These are phyloP conservation scores for Seriola rivoliana DNA, from an alignment of 2,113 vertebrate genomes.

Conservation along the genomic window DNA sequence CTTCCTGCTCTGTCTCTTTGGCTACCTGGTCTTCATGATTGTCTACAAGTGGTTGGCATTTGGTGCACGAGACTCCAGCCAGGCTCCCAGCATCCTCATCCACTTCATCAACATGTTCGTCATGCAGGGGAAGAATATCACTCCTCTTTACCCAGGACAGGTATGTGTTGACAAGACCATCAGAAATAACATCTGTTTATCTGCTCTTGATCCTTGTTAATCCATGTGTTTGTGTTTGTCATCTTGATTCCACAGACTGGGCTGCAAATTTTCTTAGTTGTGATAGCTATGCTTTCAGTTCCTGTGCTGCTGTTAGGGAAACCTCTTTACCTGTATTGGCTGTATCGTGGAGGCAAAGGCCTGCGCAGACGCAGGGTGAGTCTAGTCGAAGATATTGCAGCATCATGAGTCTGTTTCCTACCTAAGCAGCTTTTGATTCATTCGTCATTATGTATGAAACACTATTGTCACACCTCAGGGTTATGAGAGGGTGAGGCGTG, in stretches of 20 bases:
- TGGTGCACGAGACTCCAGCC: constrained; percentile 85
- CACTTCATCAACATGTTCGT: constrained; percentile 98
- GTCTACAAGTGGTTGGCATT: constrained; percentile 95
- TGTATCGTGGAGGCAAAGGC: constrained; percentile 89
- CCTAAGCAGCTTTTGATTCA: background rate
- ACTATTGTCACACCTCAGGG: constrained; percentile 84
- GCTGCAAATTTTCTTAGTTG: constrained; percentile 90
- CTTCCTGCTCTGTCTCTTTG: constrained; percentile 95
- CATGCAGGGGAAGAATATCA: constrained; percentile 81
- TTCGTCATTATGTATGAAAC: background rate
- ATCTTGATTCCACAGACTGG: constrained; percentile 79
- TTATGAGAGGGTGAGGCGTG: constrained; percentile 92
- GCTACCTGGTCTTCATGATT: constrained; percentile 96
- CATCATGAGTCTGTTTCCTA: background rate
- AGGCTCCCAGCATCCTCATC: constrained; percentile 95
- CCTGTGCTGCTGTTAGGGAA: constrained; percentile 95
- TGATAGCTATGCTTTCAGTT: constrained; percentile 88
- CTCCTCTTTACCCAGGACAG: constrained; percentile 89
- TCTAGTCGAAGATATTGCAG: background rate
- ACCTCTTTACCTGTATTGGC: constrained; percentile 94
- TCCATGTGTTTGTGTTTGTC: constrained; percentile 27
- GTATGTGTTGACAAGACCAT: constrained; percentile 73
- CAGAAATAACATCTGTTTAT: background rate
- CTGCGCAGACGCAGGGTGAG: constrained; percentile 90
- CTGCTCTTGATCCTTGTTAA: constrained; percentile 11